A percentile compares a stretch with the other conserved stretches of the same genome.
phyloP scores from a whole-genome alignment of 2,888 invertebrate species.

The Tetheella fluctuosa region DNA sequence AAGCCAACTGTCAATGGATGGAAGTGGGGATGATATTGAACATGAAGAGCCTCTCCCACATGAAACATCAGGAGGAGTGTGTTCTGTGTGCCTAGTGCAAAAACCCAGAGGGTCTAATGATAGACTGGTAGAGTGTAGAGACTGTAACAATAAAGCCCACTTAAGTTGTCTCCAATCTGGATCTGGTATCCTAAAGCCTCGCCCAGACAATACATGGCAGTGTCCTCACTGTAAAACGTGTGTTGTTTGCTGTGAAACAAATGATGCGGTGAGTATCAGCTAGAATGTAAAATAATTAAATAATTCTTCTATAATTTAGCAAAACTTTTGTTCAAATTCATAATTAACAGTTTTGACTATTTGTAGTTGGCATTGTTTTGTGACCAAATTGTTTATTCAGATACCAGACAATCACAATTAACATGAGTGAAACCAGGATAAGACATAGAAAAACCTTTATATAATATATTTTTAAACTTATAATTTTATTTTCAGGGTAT shows the following conservation, averaged over 20 bases:
- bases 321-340: background rate
- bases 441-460: too few relatives aligned
- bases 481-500: conserved; percentile 87
- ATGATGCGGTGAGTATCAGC: conserved; percentile 86
- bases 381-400: too few relatives aligned
- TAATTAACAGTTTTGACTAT: background rate
- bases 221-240: conserved; percentile 96
- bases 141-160: conserved; percentile 90
- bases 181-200: conserved; percentile 86
- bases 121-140: conserved; percentile 87
- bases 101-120: conserved; percentile 85
- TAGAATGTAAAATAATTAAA: background rate
- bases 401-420: too few relatives aligned
- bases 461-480: too few relatives aligned
- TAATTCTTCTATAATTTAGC: background rate
- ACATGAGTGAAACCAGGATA: too few relatives aligned
- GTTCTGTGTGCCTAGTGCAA: conserved; percentile 85
- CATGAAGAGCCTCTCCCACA: conserved; percentile 68
- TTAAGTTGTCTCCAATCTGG: conserved; percentile 87
- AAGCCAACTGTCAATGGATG: conserved; percentile 70
- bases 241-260: conserved; percentile 90
- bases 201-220: conserved; percentile 90
- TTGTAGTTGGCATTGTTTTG: too few relatives aligned
- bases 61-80: conserved; percentile 84
- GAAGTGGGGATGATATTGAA: conserved; percentile 75